Conservation (phyloP, 2,113 vertebrate species). For the Vidua macroura region DNA sequence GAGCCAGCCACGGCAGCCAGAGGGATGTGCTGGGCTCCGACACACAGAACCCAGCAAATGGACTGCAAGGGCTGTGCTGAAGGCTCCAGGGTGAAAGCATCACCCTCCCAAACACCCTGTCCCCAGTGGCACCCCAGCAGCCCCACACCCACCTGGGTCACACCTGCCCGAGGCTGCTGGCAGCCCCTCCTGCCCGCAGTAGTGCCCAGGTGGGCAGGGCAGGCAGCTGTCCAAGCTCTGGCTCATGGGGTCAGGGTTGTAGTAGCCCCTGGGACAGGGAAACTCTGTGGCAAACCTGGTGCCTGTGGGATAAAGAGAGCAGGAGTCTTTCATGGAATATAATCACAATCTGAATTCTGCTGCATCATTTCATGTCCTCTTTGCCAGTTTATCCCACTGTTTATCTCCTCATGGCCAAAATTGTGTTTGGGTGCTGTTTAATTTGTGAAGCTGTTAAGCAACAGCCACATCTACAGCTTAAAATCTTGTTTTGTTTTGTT, state of each 20-base stretch:
- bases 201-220: constrained; percentile 89
- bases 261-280: constrained; percentile 93
- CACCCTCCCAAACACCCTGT: neutral
- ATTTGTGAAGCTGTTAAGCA: neutral
- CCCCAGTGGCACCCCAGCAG: too few relatives aligned
- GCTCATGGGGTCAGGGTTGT: constrained; percentile 88
- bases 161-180: constrained; percentile 84
- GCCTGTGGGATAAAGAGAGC: constrained; percentile 70
- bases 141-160: constrained; percentile 81
- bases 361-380: neutral
- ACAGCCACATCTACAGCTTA: neutral
- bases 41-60: neutral
- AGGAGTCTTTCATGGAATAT: neutral
- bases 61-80: neutral
- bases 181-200: constrained; percentile 87
- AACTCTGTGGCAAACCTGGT: constrained; percentile 85
- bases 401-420: neutral
- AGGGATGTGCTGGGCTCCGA: too few relatives aligned
- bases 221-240: constrained; percentile 94
- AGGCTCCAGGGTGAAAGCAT: neutral
- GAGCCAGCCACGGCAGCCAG: too few relatives aligned
- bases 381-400: neutral
- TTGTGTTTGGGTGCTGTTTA: neutral
- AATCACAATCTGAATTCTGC: neutral
- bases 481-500: neutral